Evolutionary conservation across 2,113 vertebrate genomes (phyloP).

Genomic region (Acanthisitta chloris): DNA sequence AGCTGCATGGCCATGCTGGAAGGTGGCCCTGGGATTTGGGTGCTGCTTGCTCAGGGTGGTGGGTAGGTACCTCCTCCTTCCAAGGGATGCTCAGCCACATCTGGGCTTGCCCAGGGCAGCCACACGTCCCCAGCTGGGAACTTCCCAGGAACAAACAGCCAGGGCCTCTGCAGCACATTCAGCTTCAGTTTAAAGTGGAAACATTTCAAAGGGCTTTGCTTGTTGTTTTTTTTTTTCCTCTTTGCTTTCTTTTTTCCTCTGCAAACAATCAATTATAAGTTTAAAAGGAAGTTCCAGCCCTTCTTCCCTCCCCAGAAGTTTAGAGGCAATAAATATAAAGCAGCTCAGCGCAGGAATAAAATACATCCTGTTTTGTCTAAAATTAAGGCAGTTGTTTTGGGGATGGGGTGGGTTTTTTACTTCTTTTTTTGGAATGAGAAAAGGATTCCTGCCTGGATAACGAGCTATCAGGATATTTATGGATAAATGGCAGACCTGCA

Average conservation of each 20-base stretch:
- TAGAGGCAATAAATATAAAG: slow-evolving; percentile 35
- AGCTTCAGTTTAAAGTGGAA: neutral
- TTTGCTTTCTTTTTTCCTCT: neutral
- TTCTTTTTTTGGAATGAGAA: too few relatives aligned
- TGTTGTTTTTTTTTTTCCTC: neutral
- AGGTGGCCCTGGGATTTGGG: neutral
- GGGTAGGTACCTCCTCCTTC: neutral
- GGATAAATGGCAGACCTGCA: slow-evolving; percentile 24
- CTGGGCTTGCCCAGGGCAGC: rapidly evolving
- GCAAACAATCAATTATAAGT: slow-evolving; percentile 50
- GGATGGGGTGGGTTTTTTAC: neutral
- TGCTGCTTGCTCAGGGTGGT: neutral
- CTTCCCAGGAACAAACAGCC: neutral
- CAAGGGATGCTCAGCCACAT: neutral
- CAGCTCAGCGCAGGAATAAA: neutral
- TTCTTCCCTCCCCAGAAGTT: neutral
- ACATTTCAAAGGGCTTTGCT: slow-evolving; percentile 3
- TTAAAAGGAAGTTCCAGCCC: slow-evolving; percentile 51
- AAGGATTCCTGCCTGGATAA: slow-evolving; percentile 15
- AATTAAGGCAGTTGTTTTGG: neutral
- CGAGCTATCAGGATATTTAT: slow-evolving; percentile 17
- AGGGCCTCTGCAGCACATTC: neutral
- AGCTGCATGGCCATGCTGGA: neutral
- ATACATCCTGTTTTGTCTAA: slow-evolving; percentile 63
- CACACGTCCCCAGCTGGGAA: neutral